Evolutionary conservation across 2,113 vertebrate genomes (phyloP).

Genomic region (Pluvianellus socialis): DNA sequence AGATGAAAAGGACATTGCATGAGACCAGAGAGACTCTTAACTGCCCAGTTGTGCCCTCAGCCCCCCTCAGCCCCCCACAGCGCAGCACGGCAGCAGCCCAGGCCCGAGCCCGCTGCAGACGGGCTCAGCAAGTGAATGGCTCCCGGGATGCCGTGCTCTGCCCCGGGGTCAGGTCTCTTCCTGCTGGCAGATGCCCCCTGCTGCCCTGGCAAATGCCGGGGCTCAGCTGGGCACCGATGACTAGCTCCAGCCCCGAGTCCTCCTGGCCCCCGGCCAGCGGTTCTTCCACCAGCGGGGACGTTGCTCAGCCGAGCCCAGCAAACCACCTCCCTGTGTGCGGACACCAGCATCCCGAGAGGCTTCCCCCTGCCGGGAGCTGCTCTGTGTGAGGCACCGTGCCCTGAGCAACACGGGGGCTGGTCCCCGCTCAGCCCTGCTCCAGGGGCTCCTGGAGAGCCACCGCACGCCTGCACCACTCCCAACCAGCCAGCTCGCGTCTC

Average conservation of each 20-base stretch:
- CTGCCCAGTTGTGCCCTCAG: background rate
- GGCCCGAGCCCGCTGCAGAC: accelerated
- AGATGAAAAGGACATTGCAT: background rate
- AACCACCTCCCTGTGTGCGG: background rate
- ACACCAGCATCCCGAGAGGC: accelerated
- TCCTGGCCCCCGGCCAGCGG: accelerated
- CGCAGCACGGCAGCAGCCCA: accelerated
- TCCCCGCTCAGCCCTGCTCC: background rate
- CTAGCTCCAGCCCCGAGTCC: background rate
- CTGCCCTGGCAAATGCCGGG: background rate
- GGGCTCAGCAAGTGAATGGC: background rate
- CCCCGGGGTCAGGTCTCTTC: background rate
- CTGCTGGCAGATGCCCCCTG: background rate
- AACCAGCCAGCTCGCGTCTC: background rate
- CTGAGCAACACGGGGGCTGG: accelerated
- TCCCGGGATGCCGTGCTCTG: accelerated
- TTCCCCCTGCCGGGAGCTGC: background rate
- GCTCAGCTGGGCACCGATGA: no score
- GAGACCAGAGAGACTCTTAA: background rate
- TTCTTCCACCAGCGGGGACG: background rate
- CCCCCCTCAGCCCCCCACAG: background rate
- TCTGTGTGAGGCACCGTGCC: accelerated
- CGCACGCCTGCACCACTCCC: accelerated
- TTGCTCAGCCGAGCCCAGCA: background rate
- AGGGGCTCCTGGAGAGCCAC: background rate